Conservation (phyloP, 92 coral and sea anemone genomes). For the Blastomussa wellsi region DNA sequence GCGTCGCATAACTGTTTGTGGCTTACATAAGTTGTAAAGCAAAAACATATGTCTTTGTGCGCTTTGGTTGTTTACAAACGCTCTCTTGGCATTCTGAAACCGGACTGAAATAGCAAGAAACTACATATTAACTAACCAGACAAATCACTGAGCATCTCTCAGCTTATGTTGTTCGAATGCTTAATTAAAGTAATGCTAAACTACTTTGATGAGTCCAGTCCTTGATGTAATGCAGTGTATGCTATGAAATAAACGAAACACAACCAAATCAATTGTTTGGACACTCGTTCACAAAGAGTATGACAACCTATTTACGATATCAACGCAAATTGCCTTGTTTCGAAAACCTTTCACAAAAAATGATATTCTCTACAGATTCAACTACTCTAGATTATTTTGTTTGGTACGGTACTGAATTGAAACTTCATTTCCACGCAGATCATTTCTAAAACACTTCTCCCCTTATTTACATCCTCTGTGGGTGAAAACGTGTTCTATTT, state of each 20-base stretch:
- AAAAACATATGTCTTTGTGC: constrained; percentile 17
- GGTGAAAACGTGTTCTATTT: background rate
- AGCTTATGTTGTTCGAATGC: background rate
- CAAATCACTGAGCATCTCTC: background rate
- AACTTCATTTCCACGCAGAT: background rate
- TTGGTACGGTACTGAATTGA: background rate
- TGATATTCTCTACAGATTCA: background rate
- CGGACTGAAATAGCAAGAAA: background rate
- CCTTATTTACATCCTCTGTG: background rate
- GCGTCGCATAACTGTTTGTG: constrained; percentile 24
- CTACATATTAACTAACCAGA: background rate
- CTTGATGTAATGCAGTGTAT: constrained; percentile 14
- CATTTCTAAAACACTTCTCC: background rate
- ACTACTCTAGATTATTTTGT: background rate
- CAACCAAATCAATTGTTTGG: constrained; percentile 5
- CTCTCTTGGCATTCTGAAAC: background rate
- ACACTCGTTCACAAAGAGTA: background rate
- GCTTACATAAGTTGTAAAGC: background rate
- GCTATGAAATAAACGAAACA: constrained; percentile 14
- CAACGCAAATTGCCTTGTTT: constrained; percentile 1
- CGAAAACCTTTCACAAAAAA: background rate
- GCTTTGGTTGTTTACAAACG: constrained; percentile 11
- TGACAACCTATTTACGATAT: constrained; percentile 12
- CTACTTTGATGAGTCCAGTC: too few species aligned
- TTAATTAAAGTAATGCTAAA: background rate